Evolutionary conservation across 1,140 invertebrate species (phyloP).

Genomic region (Chrysoperla carnea): DNA sequence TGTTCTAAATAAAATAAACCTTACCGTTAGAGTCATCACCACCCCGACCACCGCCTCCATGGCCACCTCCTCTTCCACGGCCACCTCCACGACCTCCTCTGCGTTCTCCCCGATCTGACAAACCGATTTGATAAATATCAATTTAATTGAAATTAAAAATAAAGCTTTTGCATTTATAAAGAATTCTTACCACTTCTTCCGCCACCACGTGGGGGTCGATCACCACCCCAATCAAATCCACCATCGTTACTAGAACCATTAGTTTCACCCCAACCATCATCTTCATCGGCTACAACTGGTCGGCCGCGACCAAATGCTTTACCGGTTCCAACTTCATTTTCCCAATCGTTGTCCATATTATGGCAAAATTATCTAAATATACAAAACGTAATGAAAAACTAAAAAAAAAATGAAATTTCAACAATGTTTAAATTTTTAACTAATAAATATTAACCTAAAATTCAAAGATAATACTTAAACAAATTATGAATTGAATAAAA

Average conservation of each 20-base stretch:
- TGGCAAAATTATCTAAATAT: no score
- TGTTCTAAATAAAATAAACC: background rate
- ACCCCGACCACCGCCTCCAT: constrained; percentile 4
- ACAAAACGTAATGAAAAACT: no score
- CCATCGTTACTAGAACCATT: background rate
- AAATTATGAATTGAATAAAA: no score
- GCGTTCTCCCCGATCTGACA: constrained; percentile 1
- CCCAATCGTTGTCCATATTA: no score
- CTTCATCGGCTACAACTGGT: background rate
- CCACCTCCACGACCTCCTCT: constrained; percentile 5
- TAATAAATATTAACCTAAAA: no score
- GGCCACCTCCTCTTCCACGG: constrained; percentile 5
- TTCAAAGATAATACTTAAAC: no score
- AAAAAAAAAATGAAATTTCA: no score
- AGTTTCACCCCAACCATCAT: background rate
- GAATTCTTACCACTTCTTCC: no score
- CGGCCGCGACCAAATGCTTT: background rate
- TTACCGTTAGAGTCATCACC: constrained; percentile 1
- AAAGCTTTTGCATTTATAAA: background rate
- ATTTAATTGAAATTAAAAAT: background rate
- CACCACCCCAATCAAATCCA: background rate
- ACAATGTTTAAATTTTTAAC: no score
- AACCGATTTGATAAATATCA: background rate
- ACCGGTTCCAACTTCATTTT: background rate
- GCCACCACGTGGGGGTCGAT: background rate